Conservation (phyloP, 2,888 invertebrate genomes). For the Ernsta delagoae region DNA sequence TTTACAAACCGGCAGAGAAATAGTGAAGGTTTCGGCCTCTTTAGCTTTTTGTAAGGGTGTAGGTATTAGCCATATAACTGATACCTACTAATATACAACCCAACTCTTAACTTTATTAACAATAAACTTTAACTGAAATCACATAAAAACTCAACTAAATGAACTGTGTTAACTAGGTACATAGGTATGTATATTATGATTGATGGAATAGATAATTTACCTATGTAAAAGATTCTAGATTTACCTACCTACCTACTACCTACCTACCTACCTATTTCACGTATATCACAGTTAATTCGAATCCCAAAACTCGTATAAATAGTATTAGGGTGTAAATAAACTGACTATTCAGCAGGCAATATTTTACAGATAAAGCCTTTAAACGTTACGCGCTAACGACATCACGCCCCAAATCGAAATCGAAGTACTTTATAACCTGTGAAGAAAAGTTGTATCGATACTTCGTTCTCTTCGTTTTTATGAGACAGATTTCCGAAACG, state of each 20-base stretch:
- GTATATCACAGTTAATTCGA: too few species aligned
- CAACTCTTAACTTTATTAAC: not conserved
- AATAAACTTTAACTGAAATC: not conserved
- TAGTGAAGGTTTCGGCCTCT: not conserved
- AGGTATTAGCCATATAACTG: not conserved
- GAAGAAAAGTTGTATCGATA: not conserved
- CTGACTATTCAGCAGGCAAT: not conserved
- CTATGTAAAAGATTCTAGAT: too few species aligned
- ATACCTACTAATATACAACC: not conserved
- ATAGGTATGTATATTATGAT: too few species aligned
- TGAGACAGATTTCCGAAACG: too few species aligned
- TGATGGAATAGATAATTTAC: too few species aligned
- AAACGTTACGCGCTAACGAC: not conserved
- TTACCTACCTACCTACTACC: too few species aligned
- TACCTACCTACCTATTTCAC: too few species aligned
- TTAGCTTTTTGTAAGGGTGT: not conserved
- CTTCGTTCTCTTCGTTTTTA: not conserved
- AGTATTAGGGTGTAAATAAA: too few species aligned
- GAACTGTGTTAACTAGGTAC: too few species aligned
- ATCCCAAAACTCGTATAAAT: too few species aligned
- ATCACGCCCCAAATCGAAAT: slow-evolving; percentile 4
- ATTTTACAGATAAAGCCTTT: slow-evolving; percentile 6
- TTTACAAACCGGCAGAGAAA: not conserved
- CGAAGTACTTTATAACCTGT: not conserved
- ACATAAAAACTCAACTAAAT: too few species aligned